These are phyloP conservation scores for Otolemur garnettii DNA, from an alignment of 2,113 vertebrate species.

Conservation along the genomic window DNA sequence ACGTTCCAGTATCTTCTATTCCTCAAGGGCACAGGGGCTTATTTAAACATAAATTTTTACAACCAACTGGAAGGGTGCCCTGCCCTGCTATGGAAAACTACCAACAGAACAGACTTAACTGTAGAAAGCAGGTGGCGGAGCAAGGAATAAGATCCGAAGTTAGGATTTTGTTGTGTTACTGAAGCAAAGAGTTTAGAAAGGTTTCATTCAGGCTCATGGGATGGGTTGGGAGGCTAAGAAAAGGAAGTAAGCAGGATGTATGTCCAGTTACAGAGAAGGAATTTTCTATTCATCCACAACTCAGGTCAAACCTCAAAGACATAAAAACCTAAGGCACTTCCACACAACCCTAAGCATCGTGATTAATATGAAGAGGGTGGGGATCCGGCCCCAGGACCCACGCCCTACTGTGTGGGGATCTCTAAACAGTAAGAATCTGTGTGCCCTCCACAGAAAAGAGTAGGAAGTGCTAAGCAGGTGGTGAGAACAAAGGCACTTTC, in stretches of 20 bases:
- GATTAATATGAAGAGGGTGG: background rate
- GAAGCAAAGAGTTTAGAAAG: background rate
- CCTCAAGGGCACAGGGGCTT: slow-evolving; percentile 22
- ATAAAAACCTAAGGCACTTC: slow-evolving; percentile 23
- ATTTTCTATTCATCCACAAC: background rate
- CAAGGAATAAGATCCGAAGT: background rate
- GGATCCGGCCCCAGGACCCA: background rate
- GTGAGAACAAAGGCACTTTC: background rate
- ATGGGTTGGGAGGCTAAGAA: background rate
- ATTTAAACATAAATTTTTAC: slow-evolving; percentile 52
- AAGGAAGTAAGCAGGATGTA: background rate
- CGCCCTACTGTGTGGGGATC: background rate
- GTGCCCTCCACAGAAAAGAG: slow-evolving; percentile 24
- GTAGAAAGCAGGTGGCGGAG: background rate
- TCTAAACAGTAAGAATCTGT: background rate
- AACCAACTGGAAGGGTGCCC: slow-evolving; percentile 11
- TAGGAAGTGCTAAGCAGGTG: slow-evolving; percentile 8
- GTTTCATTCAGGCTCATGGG: background rate
- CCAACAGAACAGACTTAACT: background rate
- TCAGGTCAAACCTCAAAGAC: slow-evolving; percentile 17
- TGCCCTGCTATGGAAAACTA: slow-evolving; percentile 51
- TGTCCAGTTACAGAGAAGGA: background rate
- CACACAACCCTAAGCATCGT: slow-evolving; percentile 5
- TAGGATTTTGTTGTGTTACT: background rate
- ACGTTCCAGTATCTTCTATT: background rate